These are phyloP conservation scores for Coregonus ussuriensis DNA, from an alignment of 2,797 vertebrate genomes.

Conservation along the genomic window DNA sequence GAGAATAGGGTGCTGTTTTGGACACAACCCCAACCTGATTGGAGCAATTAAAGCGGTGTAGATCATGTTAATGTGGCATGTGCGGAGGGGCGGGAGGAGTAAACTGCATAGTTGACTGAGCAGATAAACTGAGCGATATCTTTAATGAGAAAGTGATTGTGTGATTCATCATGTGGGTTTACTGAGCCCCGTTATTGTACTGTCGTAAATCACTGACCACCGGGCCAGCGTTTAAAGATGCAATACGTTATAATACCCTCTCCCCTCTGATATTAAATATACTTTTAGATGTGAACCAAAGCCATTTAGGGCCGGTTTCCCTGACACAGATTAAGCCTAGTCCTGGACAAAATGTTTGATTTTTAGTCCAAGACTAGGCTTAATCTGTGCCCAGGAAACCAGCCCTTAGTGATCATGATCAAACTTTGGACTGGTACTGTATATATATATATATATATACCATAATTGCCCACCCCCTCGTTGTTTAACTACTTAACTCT, in stretches of 20 bases:
- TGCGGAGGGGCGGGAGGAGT: conserved; percentile 7
- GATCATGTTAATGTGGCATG: conserved; percentile 25
- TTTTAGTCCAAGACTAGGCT: too few species aligned
- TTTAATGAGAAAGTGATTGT: conserved; percentile 15
- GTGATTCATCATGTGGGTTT: conserved; percentile 35
- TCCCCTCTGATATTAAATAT: conserved; percentile 12
- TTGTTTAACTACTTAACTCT: neutral
- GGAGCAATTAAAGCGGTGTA: conserved; percentile 22
- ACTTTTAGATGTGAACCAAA: conserved; percentile 17
- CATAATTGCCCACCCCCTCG: conserved; percentile 17
- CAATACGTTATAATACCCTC: neutral
- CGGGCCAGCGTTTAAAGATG: neutral
- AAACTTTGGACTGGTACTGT: too few species aligned
- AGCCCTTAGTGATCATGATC: conserved; percentile 7
- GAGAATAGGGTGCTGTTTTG: neutral
- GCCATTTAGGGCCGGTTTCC: neutral
- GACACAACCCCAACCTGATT: neutral
- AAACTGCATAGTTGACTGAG: conserved; percentile 2
- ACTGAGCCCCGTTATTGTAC: conserved; percentile 19
- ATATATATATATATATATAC: neutral
- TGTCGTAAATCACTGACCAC: conserved; percentile 7
- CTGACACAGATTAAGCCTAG: too few species aligned
- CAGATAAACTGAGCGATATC: conserved; percentile 20
- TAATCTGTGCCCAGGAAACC: too few species aligned
- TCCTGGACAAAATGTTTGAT: too few species aligned